A percentile compares a stretch with the other conserved stretches of the same genome.
Conservation (phyloP, 2,797 vertebrate genomes). For the Microctenopoma lineatum region DNA sequence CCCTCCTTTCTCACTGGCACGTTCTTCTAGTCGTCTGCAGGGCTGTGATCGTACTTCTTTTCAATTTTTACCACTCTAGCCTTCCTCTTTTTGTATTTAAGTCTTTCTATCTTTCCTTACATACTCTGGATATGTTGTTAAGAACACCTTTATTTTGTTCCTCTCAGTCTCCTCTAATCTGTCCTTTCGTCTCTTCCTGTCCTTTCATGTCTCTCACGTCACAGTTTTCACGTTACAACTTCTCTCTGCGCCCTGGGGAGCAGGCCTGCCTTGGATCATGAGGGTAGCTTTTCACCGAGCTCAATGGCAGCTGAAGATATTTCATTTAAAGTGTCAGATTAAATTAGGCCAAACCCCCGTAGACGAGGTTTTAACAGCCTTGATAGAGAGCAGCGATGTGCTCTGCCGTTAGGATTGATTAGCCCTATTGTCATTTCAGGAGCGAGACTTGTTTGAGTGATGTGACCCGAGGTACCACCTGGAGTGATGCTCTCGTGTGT, state of each 20-base stretch:
- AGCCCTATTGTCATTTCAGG: conserved; percentile 59
- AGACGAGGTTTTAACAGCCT: conserved; percentile 54
- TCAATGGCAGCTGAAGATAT: conserved; percentile 62
- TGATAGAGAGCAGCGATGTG: conserved; percentile 45
- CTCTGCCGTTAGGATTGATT: conserved; percentile 64
- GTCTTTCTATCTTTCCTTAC: neutral
- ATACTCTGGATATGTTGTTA: neutral
- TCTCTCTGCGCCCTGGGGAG: conserved; percentile 40
- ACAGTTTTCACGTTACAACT: conserved; percentile 49
- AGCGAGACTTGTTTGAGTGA: conserved; percentile 62
- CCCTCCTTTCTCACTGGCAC: conserved; percentile 31
- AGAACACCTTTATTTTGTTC: conserved; percentile 11
- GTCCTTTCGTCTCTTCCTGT: neutral
- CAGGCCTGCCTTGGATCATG: conserved; percentile 23
- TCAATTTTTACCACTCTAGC: neutral
- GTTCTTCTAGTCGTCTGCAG: conserved; percentile 6
- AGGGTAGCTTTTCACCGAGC: conserved; percentile 40
- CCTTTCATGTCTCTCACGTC: conserved; percentile 46
- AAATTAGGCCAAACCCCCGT: conserved; percentile 45
- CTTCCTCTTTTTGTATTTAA: conserved; percentile 12
- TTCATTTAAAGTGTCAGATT: conserved; percentile 62
- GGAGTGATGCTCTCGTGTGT: conserved; percentile 40
- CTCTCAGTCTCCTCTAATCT: conserved; percentile 10
- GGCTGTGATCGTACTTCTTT: conserved; percentile 35
- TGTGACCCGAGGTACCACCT: conserved; percentile 53